Percentiles rank a stretch among this genome's conserved stretches.
phyloP scores from a whole-genome alignment of 2,888 invertebrate species.

The Muscina levida region DNA sequence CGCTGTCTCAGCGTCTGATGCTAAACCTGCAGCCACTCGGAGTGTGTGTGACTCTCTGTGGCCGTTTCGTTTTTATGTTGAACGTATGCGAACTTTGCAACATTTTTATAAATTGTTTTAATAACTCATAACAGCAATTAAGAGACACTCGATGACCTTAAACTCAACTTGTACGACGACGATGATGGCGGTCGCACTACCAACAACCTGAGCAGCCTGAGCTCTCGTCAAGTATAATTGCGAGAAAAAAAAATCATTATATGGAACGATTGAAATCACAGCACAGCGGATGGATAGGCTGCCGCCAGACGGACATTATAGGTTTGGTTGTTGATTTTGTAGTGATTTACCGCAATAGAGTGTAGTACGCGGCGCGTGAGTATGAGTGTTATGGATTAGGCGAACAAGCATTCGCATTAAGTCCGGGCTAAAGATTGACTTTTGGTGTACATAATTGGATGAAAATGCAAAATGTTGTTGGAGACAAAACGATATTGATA shows the following conservation, averaged over 20 bases:
- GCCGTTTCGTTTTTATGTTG: not conserved
- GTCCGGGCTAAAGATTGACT: no score
- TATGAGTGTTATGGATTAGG: not conserved
- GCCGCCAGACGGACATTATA: not conserved
- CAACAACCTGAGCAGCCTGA: not conserved
- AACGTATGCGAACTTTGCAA: slow-evolving; percentile 31
- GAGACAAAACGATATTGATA: no score
- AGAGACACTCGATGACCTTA: slow-evolving; percentile 65
- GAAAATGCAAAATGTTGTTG: no score
- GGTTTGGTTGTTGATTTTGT: slow-evolving; percentile 11
- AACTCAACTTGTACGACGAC: slow-evolving; percentile 50
- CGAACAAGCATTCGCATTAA: no score
- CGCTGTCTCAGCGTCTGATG: not conserved
- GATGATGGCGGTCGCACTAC: not conserved
- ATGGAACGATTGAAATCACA: slow-evolving; percentile 26
- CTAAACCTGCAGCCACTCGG: no score
- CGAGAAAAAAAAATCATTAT: slow-evolving; percentile 38
- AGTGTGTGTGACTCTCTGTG: no score
- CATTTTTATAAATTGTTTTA: slow-evolving; percentile 57
- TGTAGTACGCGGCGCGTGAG: not conserved
- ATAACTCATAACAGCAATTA: slow-evolving; percentile 63
- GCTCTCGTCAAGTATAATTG: slow-evolving; percentile 54
- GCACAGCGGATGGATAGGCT: slow-evolving; percentile 9
- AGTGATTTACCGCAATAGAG: not conserved
- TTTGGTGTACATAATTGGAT: no score